Conservation (phyloP, 2,888 invertebrate genomes). For the Nephrotoma guestfalica region DNA sequence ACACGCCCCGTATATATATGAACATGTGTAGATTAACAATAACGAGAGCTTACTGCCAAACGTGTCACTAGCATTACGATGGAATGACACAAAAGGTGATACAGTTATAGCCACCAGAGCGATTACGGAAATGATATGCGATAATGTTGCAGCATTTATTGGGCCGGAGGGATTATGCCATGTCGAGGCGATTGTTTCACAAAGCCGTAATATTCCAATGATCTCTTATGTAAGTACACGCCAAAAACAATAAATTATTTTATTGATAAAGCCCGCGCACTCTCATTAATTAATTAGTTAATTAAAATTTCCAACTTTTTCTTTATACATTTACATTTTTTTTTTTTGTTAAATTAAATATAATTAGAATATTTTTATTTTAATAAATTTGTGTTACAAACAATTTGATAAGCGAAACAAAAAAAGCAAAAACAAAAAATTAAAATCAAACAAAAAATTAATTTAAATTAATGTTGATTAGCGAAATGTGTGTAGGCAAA, state of each 20-base stretch:
- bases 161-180: constrained; percentile 90
- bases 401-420: not conserved
- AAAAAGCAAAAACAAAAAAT: not conserved
- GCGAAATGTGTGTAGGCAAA: not conserved
- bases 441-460: not conserved
- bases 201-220: constrained; percentile 90
- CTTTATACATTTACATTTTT: not conserved
- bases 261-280: not conserved
- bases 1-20: constrained; percentile 7
- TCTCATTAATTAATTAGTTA: not conserved
- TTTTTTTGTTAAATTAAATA: not conserved
- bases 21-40: constrained; percentile 47
- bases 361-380: not conserved
- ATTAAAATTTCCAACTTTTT: not conserved
- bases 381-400: not conserved
- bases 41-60: constrained; percentile 53
- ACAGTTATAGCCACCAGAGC: constrained; percentile 68
- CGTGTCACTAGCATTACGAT: constrained; percentile 54
- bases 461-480: not conserved
- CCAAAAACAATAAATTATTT: not conserved
- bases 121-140: constrained; percentile 82
- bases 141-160: constrained; percentile 81
- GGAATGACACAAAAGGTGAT: constrained; percentile 77
- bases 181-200: constrained; percentile 89
- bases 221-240: constrained; percentile 79